Percentiles rank a stretch among this genome's conserved stretches.
Evolutionary conservation across 1,140 invertebrate species (phyloP).

Genomic region (Ylistrum balloti): DNA sequence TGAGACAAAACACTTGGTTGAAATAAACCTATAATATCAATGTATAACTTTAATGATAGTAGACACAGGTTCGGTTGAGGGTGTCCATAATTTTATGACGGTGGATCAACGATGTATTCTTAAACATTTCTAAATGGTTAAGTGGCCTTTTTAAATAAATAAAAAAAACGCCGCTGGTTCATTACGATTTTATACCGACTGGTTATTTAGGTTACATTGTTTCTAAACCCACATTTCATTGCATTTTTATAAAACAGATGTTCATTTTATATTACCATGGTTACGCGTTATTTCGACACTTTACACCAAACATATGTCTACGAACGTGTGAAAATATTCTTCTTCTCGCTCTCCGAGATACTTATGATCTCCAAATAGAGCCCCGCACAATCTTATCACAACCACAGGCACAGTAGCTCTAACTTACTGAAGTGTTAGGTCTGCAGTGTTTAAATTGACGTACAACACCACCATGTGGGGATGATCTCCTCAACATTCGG

Average conservation of each 20-base stretch:
- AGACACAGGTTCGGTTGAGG: too few relatives aligned
- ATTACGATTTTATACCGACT: too few relatives aligned
- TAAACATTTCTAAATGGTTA: too few relatives aligned
- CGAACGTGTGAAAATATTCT: constrained; percentile 26
- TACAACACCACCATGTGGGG: neutral
- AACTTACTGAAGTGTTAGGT: neutral
- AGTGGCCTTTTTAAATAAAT: too few relatives aligned
- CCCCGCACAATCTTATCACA: neutral
- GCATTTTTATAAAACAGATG: constrained; percentile 12
- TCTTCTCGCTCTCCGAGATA: constrained; percentile 4
- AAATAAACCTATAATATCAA: too few relatives aligned
- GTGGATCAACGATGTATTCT: too few relatives aligned
- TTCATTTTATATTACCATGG: constrained; percentile 40
- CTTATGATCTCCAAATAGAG: neutral
- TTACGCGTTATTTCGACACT: constrained; percentile 31
- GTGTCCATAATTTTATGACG: too few relatives aligned
- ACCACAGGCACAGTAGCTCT: neutral
- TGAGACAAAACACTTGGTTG: too few relatives aligned
- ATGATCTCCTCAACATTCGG: neutral
- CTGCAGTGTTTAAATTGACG: constrained; percentile 16
- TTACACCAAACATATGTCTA: constrained; percentile 26
- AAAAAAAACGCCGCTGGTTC: neutral
- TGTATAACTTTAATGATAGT: too few relatives aligned
- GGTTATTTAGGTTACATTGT: constrained; percentile 18
- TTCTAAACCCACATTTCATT: constrained; percentile 14